phyloP scores from a whole-genome alignment of 37 sponge, comb jelly and placozoan species.

The Aplysina aerophoba region DNA sequence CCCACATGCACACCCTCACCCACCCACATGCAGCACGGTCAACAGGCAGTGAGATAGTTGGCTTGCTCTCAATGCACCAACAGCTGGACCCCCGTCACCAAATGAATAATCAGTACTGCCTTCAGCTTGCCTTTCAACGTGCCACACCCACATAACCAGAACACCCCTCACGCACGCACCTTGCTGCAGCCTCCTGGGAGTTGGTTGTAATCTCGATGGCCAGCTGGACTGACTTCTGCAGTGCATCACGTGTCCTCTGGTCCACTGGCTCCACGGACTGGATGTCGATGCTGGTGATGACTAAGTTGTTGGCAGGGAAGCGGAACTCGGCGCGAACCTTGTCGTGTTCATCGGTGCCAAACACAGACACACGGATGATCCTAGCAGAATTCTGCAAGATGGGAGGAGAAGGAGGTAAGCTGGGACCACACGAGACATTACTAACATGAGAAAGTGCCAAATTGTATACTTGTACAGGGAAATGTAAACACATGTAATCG shows the following conservation, averaged over 20 bases:
- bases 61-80: too few species aligned
- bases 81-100: too few species aligned
- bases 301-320: constrained; percentile 95
- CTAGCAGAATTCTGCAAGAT: constrained; percentile 90
- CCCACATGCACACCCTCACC: too few species aligned
- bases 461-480: not conserved
- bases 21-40: not conserved
- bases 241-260: constrained; percentile 98
- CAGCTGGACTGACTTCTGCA: constrained; percentile 98
- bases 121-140: not conserved
- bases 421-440: not conserved
- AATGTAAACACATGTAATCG: not conserved
- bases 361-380: constrained; percentile 98
- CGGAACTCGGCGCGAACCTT: constrained; percentile 90
- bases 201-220: constrained; percentile 99
- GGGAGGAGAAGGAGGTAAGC: not conserved
- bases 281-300: constrained; percentile 97
- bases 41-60: not conserved
- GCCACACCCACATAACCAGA: not conserved
- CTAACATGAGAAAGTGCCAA: too few species aligned
- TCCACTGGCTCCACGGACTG: constrained; percentile 99
- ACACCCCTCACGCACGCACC: constrained; percentile 58
- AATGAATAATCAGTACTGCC: too few species aligned
- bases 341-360: constrained; percentile 92
- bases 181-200: constrained; percentile 98